These are phyloP conservation scores for Drosophila monieri DNA, from an alignment of 2,888 invertebrate species.

Conservation along the genomic window DNA sequence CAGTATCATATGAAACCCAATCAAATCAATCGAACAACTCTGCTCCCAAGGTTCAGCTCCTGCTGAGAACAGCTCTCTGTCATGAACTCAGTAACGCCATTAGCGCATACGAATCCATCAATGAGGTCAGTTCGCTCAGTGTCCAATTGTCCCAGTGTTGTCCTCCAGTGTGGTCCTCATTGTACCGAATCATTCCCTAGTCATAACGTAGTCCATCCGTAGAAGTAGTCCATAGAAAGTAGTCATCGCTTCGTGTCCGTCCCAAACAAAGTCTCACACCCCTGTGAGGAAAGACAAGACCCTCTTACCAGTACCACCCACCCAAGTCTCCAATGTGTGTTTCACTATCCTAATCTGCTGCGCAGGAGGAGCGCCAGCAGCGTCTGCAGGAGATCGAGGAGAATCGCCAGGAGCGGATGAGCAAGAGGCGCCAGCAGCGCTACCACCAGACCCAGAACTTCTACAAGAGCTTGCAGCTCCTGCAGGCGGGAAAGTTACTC, in stretches of 20 bases:
- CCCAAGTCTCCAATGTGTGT: conserved; percentile 41
- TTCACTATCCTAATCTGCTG: conserved; percentile 51
- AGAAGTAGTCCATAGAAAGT: conserved; percentile 34
- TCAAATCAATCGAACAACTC: conserved; percentile 48
- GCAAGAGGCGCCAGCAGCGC: conserved; percentile 88
- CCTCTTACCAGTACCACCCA: conserved; percentile 19
- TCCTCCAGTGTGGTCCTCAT: conserved; percentile 30
- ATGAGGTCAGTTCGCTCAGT: conserved; percentile 74
- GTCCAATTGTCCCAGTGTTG: conserved; percentile 43
- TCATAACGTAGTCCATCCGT: conserved; percentile 42
- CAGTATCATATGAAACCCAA: conserved; percentile 44
- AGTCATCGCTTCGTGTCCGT: conserved; percentile 46
- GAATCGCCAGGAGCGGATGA: conserved; percentile 88
- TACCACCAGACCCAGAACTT: conserved; percentile 92
- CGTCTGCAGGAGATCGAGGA: conserved; percentile 90
- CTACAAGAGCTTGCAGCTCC: conserved; percentile 93
- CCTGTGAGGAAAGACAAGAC: neutral
- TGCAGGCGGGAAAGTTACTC: conserved; percentile 89
- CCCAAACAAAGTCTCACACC: conserved; percentile 14
- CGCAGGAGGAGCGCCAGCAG: conserved; percentile 89
- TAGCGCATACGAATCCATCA: conserved; percentile 72
- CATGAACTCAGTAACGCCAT: conserved; percentile 79
- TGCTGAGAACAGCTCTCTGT: conserved; percentile 79
- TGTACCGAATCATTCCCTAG: conserved; percentile 5
- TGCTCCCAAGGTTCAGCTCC: conserved; percentile 77